Evolutionary conservation across 1,140 invertebrate genomes (phyloP).

Genomic region (Bombus vancouverensis): DNA sequence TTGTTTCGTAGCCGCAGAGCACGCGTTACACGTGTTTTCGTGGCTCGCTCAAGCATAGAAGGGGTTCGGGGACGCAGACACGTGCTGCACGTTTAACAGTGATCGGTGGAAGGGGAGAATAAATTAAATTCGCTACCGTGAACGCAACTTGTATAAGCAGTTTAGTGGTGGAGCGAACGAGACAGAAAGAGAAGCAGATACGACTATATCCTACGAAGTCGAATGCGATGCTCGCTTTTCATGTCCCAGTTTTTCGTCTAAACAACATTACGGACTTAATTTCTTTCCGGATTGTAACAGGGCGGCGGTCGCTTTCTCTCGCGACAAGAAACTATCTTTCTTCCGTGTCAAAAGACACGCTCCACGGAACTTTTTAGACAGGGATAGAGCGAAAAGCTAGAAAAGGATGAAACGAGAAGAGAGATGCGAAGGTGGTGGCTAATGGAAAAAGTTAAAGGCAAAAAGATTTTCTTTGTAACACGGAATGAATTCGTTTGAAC

Average conservation of each 20-base stretch:
- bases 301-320: background rate
- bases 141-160: conserved; percentile 31
- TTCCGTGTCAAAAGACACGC: conserved; percentile 25
- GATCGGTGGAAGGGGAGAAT: conserved; percentile 11
- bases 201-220: background rate
- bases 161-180: background rate
- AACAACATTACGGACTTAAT: conserved; percentile 34
- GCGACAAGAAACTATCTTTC: background rate
- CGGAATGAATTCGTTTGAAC: conserved; percentile 1
- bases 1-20: background rate
- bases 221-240: background rate
- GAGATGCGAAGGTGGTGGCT: background rate
- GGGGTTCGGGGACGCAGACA: conserved; percentile 28
- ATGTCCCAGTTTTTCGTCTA: conserved; percentile 19
- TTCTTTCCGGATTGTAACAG: conserved; percentile 12
- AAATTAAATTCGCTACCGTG: conserved; percentile 58
- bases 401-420: too few relatives aligned
- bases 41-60: conserved; percentile 20
- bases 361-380: conserved; percentile 2
- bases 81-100: conserved; percentile 47
- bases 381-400: background rate
- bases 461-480: conserved; percentile 2
- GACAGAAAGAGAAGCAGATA: background rate
- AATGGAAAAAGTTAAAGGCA: conserved; percentile 26
- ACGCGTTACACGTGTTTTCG: conserved; percentile 38